These are phyloP conservation scores for Philaethria dido DNA, from an alignment of 2,888 invertebrate species.

Conservation along the genomic window DNA sequence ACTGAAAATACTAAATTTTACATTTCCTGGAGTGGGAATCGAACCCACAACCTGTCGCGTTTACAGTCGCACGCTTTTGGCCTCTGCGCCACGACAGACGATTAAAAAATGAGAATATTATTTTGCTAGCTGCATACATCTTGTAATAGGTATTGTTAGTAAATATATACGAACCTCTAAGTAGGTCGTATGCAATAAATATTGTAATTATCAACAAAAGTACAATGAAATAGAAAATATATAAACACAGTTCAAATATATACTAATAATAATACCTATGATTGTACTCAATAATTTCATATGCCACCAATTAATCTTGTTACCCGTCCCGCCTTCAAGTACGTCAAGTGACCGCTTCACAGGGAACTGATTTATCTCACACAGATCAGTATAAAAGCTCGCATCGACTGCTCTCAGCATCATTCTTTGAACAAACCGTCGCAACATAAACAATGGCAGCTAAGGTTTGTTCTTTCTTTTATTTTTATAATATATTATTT, in stretches of 20 bases:
- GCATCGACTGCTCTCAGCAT: slow-evolving; percentile 47
- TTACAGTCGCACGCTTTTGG: no score
- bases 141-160: no score
- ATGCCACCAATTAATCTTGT: slow-evolving; percentile 29
- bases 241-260: background rate
- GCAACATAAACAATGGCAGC: slow-evolving; percentile 64
- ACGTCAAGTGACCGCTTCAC: slow-evolving; percentile 48
- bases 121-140: no score
- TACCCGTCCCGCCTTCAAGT: slow-evolving; percentile 47
- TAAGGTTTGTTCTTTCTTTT: slow-evolving; percentile 55
- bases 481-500: slow-evolving; percentile 21
- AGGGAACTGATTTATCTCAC: slow-evolving; percentile 30
- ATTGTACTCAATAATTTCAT: slow-evolving; percentile 5
- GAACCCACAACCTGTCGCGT: no score
- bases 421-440: slow-evolving; percentile 61
- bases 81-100: no score
- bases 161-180: no score
- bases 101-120: no score
- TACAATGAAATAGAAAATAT: background rate
- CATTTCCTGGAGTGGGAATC: no score
- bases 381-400: slow-evolving; percentile 57
- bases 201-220: no score
- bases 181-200: no score
- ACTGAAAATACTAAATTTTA: no score
- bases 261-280: no score